Percentiles rank a stretch among this genome's conserved stretches.
Evolutionary conservation across 1,140 invertebrate species (phyloP).

Genomic region (Mesaphorura yosii): DNA sequence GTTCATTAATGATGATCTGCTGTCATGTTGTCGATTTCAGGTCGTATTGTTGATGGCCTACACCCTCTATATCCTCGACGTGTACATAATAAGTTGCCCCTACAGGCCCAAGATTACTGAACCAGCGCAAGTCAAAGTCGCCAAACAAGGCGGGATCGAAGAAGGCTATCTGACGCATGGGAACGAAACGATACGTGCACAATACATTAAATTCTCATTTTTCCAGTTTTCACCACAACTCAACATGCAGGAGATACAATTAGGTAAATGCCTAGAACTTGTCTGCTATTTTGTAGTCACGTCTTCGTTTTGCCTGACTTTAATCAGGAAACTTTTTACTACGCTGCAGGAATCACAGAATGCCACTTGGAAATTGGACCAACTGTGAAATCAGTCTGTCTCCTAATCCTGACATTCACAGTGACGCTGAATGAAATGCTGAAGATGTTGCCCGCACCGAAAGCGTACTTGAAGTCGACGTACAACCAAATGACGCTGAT

Average conservation of each 20-base stretch:
- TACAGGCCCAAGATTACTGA: conserved; percentile 31
- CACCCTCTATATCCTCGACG: conserved; percentile 53
- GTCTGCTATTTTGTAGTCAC: not conserved
- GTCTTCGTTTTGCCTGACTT: too few relatives aligned
- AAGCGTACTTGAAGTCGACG: conserved; percentile 15
- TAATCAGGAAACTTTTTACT: too few relatives aligned
- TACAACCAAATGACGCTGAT: conserved; percentile 26
- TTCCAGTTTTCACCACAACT: conserved; percentile 26
- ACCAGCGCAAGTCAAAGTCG: conserved; percentile 27
- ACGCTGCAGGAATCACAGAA: not conserved
- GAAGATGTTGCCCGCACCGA: conserved; percentile 29
- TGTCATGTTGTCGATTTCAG: conserved; percentile 10
- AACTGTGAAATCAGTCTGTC: conserved; percentile 28
- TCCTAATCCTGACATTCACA: conserved; percentile 23
- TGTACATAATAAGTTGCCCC: conserved; percentile 34
- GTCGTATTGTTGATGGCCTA: conserved; percentile 55
- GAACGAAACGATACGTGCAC: conserved; percentile 20
- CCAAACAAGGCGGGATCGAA: conserved; percentile 16
- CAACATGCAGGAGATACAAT: conserved; percentile 3
- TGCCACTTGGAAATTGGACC: conserved; percentile 31
- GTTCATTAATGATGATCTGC: too few relatives aligned
- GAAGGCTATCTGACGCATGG: conserved; percentile 22
- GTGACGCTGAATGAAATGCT: conserved; percentile 30
- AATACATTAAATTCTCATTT: conserved; percentile 30
- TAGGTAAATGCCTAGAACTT: conserved; percentile 1